A percentile compares a stretch with the other conserved stretches of the same genome.
phyloP scores from a whole-genome alignment of 2,888 invertebrate species.

The Pristionchus entomophagus region DNA sequence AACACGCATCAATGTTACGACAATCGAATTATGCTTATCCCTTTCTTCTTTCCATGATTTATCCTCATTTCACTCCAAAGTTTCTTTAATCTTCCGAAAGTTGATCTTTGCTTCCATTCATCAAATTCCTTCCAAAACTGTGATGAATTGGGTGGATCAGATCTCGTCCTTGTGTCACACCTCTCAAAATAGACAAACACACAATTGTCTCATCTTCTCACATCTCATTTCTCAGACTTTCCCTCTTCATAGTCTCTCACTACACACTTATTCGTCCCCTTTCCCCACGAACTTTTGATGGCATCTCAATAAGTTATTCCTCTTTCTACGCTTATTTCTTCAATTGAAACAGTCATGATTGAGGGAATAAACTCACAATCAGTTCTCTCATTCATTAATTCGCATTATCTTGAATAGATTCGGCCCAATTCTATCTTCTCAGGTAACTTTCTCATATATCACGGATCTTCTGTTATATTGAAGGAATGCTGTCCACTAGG shows the following conservation, averaged over 20 bases:
- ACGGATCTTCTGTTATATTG: no score
- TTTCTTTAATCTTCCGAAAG: no score
- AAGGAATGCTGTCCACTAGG: no score
- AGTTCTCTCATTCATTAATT: no score
- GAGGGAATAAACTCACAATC: no score
- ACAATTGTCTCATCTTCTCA: background rate
- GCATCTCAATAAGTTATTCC: background rate
- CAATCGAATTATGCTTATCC: constrained; percentile 12
- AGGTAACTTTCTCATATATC: no score
- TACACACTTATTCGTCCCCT: background rate
- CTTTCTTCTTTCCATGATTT: background rate
- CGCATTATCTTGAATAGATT: no score
- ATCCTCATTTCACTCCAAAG: background rate
- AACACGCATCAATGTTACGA: background rate
- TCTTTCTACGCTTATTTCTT: background rate
- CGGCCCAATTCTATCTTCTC: no score
- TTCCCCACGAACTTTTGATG: constrained; percentile 18
- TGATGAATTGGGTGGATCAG: no score
- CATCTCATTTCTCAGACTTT: background rate
- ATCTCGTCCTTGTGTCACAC: background rate
- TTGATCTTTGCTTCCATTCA: background rate
- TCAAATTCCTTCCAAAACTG: background rate
- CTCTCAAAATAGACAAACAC: constrained; percentile 12
- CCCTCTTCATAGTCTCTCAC: background rate
- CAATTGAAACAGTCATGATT: no score